Conservation (phyloP, 2,113 vertebrate genomes). For the Bos taurus region ARS-UCD2.0 NC_037344.1:45726501-45727000, state of each 20-base stretch:
- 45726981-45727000: not conserved
- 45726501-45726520: too few relatives aligned
- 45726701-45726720: rapidly evolving
- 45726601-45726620: not conserved
- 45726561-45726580: not conserved
- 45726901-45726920: not conserved
- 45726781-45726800: not conserved
- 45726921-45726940: not conserved
- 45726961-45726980: not conserved
- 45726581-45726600: not conserved
- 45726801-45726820: not conserved
- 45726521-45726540: not conserved
- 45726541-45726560: not conserved
- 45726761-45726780: not conserved
- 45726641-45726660: not conserved
- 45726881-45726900: not conserved
- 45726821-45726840: not conserved
- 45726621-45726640: not conserved
- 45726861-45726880: not conserved
- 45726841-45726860: not conserved
- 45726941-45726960: not conserved
- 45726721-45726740: not conserved
- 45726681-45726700: rapidly evolving
- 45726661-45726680: not conserved
- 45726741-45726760: not conserved